These are phyloP conservation scores for Eilema griseolum DNA, from an alignment of 2,888 invertebrate species.

Conservation along the genomic window DNA sequence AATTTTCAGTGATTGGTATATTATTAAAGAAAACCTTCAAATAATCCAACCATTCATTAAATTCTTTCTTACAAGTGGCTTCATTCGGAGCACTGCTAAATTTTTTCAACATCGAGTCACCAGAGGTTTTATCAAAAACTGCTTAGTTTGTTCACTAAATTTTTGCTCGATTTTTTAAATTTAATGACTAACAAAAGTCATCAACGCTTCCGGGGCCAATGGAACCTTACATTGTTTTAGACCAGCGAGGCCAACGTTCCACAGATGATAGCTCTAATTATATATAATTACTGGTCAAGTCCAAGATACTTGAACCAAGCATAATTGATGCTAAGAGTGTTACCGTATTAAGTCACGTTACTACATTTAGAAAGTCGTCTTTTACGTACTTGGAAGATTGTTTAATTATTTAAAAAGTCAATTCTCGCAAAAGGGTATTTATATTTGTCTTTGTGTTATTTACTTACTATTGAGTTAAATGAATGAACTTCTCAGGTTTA, in stretches of 20 bases:
- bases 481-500: too few relatives aligned
- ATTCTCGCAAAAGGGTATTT: neutral
- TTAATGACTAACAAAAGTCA: conserved; percentile 31
- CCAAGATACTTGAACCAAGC: conserved; percentile 15
- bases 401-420: neutral
- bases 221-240: conserved; percentile 55
- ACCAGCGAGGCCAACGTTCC: conserved; percentile 53
- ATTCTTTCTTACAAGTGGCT: too few relatives aligned
- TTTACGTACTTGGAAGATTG: neutral
- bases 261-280: conserved; percentile 55
- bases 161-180: too few relatives aligned
- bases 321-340: neutral
- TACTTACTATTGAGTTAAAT: too few relatives aligned
- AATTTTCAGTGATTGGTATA: too few relatives aligned
- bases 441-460: neutral
- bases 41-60: too few relatives aligned
- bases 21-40: too few relatives aligned
- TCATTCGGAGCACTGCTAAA: too few relatives aligned
- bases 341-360: neutral
- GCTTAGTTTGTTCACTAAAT: too few relatives aligned
- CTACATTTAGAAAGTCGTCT: neutral
- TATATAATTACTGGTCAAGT: conserved; percentile 53
- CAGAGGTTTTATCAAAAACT: too few relatives aligned
- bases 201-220: conserved; percentile 61
- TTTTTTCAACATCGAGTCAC: too few relatives aligned